Evolutionary conservation across 1,140 invertebrate species (phyloP).

Genomic region (Lysiphlebus fabarum): DNA sequence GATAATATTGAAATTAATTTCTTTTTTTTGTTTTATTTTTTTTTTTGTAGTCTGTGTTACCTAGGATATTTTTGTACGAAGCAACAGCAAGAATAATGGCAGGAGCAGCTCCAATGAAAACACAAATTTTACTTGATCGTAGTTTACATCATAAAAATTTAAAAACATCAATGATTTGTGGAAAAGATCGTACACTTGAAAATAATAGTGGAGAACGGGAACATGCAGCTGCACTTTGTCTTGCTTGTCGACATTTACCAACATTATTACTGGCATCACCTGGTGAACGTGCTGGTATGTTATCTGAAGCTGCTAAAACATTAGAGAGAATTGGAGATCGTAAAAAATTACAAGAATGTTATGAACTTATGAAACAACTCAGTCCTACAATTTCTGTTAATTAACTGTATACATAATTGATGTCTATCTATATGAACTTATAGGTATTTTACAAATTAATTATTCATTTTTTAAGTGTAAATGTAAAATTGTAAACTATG

Average conservation of each 20-base stretch:
- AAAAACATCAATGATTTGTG: constrained; percentile 75
- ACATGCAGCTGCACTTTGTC: constrained; percentile 84
- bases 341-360: constrained; percentile 82
- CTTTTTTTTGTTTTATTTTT: constrained; percentile 24
- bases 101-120: constrained; percentile 85
- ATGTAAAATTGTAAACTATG: neutral
- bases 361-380: constrained; percentile 80
- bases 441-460: neutral
- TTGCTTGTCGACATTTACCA: constrained; percentile 86
- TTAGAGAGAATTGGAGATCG: constrained; percentile 86
- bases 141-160: constrained; percentile 75
- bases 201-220: constrained; percentile 69
- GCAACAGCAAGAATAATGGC: constrained; percentile 90
- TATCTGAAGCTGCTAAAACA: constrained; percentile 86
- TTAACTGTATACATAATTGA: constrained; percentile 40
- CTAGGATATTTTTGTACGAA: constrained; percentile 87
- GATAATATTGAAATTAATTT: constrained; percentile 16
- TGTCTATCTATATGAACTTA: neutral
- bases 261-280: constrained; percentile 75
- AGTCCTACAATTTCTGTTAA: constrained; percentile 62
- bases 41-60: constrained; percentile 69
- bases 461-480: neutral
- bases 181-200: constrained; percentile 69
- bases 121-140: constrained; percentile 86
- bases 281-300: constrained; percentile 84